Evolutionary conservation across 2,888 invertebrate species (phyloP), one percentile per base, ranked within the genome.

Genomic region (Meliscaeva auricollis): DNA sequence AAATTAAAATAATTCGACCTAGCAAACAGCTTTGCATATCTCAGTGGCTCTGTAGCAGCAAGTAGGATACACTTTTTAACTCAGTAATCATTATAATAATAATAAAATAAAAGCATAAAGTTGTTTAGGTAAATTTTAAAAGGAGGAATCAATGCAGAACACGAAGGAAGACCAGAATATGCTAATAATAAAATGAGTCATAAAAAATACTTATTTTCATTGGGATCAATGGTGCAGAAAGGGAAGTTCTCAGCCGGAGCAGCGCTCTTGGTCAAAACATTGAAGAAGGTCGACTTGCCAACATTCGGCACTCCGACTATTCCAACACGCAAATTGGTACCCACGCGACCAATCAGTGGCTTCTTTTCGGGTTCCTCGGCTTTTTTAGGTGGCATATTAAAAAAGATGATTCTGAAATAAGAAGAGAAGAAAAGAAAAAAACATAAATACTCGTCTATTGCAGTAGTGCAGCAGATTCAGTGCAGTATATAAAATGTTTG

Each of bases 201-300:
- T 79, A 81, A 80, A 81, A 69, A 73, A 95, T 96, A 98, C 98
- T 98, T 97, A 98, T 98, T 99, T 95, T 99, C 99, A 97, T 99
- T 99, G 60, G 99, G 99, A 93, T 99, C 99, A 92, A 99, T 99
- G 92, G 99, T 99, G 94, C 99, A 99, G 94, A 99, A 99, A 0
- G 99, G 99, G 91, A 99, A 99, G 92, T 99, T 99, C 92, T 99
- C 99, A 68, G 99, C 99, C 73, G 98, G 96, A 6, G 98, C 99
- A 90, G 97, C 96, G 91, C 98, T 98, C 92, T 99, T 98, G 35
- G 99, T 99, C 87, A 99, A 93, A 26, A 99, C 98, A 93, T 99
- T 99, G 94, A 99, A 99, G 93, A 99, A 99, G 66, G 99, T 99
- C 8, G 99, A 99, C 93, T 99, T 99, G 84, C 99, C 99, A 85